Percentiles rank a stretch among this genome's conserved stretches.
These are phyloP conservation scores for Lates calcarifer DNA, from an alignment of 2,113 vertebrate genomes.

Conservation along the genomic window DNA sequence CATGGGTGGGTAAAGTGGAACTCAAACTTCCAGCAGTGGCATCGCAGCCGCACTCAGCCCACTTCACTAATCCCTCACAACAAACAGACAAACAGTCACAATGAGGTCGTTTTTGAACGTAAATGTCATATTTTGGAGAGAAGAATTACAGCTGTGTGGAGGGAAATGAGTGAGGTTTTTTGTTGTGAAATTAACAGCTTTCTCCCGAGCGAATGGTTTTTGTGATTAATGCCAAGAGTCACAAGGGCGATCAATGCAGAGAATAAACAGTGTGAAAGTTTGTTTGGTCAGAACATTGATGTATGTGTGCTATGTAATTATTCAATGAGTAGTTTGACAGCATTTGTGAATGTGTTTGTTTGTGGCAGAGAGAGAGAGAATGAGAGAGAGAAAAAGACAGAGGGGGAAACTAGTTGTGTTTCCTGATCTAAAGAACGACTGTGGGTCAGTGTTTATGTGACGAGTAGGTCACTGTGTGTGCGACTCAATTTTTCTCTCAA, in stretches of 20 bases:
- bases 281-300: constrained; percentile 28
- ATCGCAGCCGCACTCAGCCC: constrained; percentile 14
- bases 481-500: constrained; percentile 27
- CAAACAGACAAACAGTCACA: constrained; percentile 4
- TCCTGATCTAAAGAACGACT: constrained; percentile 8
- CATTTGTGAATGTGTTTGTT: constrained; percentile 12
- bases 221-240: constrained; percentile 29
- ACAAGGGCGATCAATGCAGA: not conserved
- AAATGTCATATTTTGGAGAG: constrained; percentile 21
- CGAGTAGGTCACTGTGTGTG: not conserved
- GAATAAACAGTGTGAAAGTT: constrained; percentile 13
- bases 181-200: constrained; percentile 36
- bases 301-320: constrained; percentile 9
- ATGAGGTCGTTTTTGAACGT: not conserved
- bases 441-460: constrained; percentile 28
- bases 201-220: not conserved
- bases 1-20: constrained; percentile 43
- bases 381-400: not conserved
- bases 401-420: not conserved
- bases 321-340: constrained; percentile 26
- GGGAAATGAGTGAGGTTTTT: not conserved
- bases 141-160: constrained; percentile 4
- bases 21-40: constrained; percentile 34
- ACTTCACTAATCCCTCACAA: constrained; percentile 30
- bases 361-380: not conserved